Conservation (phyloP, 2,113 vertebrate genomes). For the Pachycephala philippinensis region DNA sequence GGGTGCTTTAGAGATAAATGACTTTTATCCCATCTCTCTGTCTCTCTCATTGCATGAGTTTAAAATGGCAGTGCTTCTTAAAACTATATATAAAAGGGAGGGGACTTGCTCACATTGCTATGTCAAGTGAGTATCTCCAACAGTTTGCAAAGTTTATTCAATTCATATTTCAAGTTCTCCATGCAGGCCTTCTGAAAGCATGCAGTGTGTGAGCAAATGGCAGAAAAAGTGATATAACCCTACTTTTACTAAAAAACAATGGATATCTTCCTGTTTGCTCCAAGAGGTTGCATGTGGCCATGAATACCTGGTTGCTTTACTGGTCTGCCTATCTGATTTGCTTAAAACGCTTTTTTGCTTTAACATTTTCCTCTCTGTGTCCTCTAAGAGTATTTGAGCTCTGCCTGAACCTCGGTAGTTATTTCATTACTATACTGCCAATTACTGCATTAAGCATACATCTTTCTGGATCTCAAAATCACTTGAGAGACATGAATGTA, state of each 20-base stretch:
- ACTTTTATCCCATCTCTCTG: not conserved
- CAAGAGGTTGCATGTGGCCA: not conserved
- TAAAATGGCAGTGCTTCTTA: not conserved
- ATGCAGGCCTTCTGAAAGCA: not conserved
- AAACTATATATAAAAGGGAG: not conserved
- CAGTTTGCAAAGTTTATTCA: not conserved
- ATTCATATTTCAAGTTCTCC: not conserved
- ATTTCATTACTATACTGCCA: not conserved
- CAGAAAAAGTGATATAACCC: not conserved
- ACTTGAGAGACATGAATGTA: not conserved
- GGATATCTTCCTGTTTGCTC: not conserved
- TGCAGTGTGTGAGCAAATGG: not conserved
- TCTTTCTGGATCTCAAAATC: not conserved
- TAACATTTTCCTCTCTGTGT: not conserved
- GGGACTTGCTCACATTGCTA: not conserved
- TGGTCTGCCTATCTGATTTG: not conserved
- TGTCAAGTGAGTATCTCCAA: not conserved
- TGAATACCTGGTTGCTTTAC: not conserved
- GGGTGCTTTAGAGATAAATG: not conserved
- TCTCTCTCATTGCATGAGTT: not conserved
- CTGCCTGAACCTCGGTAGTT: not conserved
- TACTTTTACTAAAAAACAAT: not conserved
- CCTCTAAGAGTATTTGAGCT: not conserved
- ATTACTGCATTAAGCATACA: not conserved
- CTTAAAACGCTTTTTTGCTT: not conserved